Evolutionary conservation across 2,888 invertebrate species (phyloP), one percentile per base, ranked within the genome.

Genomic region (Patella caerulea): DNA sequence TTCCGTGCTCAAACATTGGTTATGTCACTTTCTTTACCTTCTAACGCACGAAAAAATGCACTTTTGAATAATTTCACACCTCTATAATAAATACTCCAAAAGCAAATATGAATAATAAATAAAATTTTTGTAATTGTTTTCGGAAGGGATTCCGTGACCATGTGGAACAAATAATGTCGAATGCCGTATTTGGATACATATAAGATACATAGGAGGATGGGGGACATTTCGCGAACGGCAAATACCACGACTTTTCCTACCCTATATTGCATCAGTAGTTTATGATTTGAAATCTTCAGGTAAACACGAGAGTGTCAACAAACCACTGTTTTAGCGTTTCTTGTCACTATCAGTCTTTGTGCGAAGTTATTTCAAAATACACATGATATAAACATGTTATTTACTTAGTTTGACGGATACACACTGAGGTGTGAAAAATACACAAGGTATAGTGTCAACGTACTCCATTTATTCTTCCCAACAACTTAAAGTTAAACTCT

Each of bases 381-480:
- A 74, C 77, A 74, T 70, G 54, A 55, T 73, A 73, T 73, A 29
- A 52, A 45, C 55, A 24, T 24, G 15, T 53, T 77, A 73, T 77
- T 73, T 77, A 73, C 72, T 74, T 71, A 70, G 53, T 19, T 17
- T 34, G 73, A 52, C 73, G 52, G 65, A 52, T 65, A 52, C 77
- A 55, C 77, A 70, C 73, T 19, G 71, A 77, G 77, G 77, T 77
- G 77, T 73, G 77, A 77, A 77, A 69, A 74, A 34, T 71, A 77
- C 77, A 77, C 77, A 34, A 14, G 15, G 24, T 53, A 72, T 45
- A 77, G 59, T 72, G 70, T 52, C 59, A 53, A 29, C 24, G 45
- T 52, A 73, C 74, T 77, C 24, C 12, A 65, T 65, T 24, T 65
- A 65, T 65, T 65, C 65, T 65, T 65, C 65, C 24, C 19, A 65